Evolutionary conservation across 1,140 invertebrate species (phyloP).

Genomic region (Brachionus plicatilis): DNA sequence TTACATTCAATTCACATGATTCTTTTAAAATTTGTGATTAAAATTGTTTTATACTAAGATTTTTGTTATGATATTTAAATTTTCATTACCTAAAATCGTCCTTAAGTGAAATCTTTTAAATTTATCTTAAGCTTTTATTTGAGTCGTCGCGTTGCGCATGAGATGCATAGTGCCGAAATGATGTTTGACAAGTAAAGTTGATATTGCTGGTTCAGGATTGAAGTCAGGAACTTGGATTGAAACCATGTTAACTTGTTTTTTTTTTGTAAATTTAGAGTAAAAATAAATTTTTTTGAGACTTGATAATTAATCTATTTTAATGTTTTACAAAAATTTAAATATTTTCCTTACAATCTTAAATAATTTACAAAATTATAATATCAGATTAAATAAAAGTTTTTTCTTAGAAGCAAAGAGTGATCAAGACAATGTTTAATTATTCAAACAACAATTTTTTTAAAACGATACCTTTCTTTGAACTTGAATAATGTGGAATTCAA

Average conservation of each 20-base stretch:
- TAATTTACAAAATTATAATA: too few species aligned
- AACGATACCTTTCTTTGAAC: too few species aligned
- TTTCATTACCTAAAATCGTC: neutral
- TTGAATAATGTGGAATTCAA: too few species aligned
- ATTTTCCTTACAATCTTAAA: too few species aligned
- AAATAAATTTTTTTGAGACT: neutral
- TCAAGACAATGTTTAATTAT: too few species aligned
- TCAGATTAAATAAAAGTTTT: too few species aligned
- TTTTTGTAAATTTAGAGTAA: neutral
- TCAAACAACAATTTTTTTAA: too few species aligned
- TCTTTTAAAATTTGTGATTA: constrained; percentile 38
- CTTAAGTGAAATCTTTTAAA: neutral
- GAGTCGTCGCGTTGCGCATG: neutral
- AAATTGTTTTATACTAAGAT: constrained; percentile 25
- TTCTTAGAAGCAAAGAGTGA: too few species aligned
- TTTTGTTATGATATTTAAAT: neutral
- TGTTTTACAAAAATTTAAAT: neutral
- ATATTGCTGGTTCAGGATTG: neutral
- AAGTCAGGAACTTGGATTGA: neutral
- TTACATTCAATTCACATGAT: neutral
- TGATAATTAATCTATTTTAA: neutral
- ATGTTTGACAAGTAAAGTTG: neutral
- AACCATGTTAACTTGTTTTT: constrained; percentile 12
- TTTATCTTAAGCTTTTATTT: neutral
- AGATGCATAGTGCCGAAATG: neutral